Base-by-base conservation (phyloP, 1,140 invertebrate genomes). In the Heliothis virescens region DNA sequence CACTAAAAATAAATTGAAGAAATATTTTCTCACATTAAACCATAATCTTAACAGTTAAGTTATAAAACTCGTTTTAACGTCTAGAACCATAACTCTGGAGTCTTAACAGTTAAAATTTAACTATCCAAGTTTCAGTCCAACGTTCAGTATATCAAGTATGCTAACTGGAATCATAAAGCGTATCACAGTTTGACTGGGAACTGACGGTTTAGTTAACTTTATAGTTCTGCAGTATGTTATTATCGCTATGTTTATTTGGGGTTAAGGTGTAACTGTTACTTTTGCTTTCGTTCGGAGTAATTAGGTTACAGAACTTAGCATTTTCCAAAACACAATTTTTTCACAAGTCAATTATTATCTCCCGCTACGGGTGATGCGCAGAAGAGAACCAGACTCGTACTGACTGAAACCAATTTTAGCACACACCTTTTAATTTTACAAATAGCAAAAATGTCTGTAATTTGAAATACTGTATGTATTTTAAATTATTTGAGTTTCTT, bases 41-140 rank as follows among this genome's bases (percentile, higher is more conserved):
- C 65, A 69, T 69, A 52, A 69, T 69, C 65, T 69, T 69, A 69
- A 69, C 21, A 50, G 63, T 67, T 48, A 5, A 52, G 48, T 69
- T 69, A 69, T 69, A 69, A 69, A 69, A 69, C 65, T 69, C 65
- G 26, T 69, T 69, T 69, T 69, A 53, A 69, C 65, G 65, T 69
- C 48, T 29, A 3, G 7, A 69, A 53, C 18, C 48, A 69, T 69
- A 69, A 69, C 65, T 69, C 65, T 69, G 26, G 52, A 69, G 65
- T 69, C 59, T 76, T 50, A 63, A 76, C 74, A 63, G 74, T 76
- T 76, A 76, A 76, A 76, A 76, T 76, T 76, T 76, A 76, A 76
- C 74, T 76, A 50, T 76, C 74, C 59, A 63, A 76, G 74, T 63
- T 63, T 72, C 52, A 57, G 60, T 71, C 67, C 67, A 71, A 71